Percentiles rank a stretch among this genome's conserved stretches.
phyloP scores from a whole-genome alignment of 2,888 invertebrate genomes.

The Archaeoteleia sp. region DNA sequence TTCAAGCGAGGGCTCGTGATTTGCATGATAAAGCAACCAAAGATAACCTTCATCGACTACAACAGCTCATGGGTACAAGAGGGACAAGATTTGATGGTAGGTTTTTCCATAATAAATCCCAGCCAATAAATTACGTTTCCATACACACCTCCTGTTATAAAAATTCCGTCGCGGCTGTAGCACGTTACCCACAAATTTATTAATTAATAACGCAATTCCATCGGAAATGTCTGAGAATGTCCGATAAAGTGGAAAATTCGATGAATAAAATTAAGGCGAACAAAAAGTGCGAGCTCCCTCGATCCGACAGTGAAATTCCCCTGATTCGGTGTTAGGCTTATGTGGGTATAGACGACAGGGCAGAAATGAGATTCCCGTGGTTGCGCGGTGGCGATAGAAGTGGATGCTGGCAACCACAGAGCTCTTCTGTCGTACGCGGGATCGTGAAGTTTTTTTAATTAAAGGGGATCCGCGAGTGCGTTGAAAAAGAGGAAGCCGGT shows the following conservation, averaged over 20 bases:
- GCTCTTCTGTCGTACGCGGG: conserved; percentile 42
- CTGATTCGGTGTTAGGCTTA: conserved; percentile 1
- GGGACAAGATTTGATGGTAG: conserved; percentile 92
- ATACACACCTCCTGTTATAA: not conserved
- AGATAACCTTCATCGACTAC: conserved; percentile 85
- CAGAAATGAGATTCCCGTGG: conserved; percentile 62
- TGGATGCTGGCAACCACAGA: conserved; percentile 55
- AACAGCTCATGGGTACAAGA: conserved; percentile 84
- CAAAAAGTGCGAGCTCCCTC: no score
- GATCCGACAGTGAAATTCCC: not conserved
- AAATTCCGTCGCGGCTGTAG: no score
- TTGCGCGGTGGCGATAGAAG: conserved; percentile 54
- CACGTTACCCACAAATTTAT: not conserved
- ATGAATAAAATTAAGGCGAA: no score
- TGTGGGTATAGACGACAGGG: conserved; percentile 6
- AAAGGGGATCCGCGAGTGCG: conserved; percentile 54
- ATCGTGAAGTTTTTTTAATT: conserved; percentile 60
- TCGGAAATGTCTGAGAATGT: conserved; percentile 18
- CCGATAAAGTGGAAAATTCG: not conserved
- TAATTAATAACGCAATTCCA: conserved; percentile 4
- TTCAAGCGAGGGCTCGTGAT: conserved; percentile 82
- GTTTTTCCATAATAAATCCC: conserved; percentile 66
- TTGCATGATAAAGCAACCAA: conserved; percentile 85
- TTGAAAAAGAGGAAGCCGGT: conserved; percentile 29
- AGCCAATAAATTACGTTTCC: not conserved